Percentiles rank a stretch among this genome's conserved stretches.
phyloP scores from a whole-genome alignment of 2,888 invertebrate species.

The Sceliomorpha sp. region DNA sequence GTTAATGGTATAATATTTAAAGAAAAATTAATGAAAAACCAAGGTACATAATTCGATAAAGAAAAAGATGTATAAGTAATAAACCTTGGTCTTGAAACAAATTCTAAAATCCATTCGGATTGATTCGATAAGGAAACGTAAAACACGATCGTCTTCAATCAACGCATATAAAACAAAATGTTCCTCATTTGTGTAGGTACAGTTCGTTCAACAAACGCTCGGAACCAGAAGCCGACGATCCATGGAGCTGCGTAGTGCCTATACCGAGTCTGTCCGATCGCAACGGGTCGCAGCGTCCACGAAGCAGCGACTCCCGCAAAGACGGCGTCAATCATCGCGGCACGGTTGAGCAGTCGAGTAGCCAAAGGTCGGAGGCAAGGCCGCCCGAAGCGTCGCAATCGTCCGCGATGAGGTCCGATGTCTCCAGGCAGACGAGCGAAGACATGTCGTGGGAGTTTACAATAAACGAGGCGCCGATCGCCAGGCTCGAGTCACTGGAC shows the following conservation, averaged over 20 bases:
- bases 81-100: too few species aligned
- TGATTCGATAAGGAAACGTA: too few species aligned
- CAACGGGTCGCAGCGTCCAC: slow-evolving; percentile 63
- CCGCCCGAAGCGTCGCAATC: slow-evolving; percentile 36
- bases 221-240: slow-evolving; percentile 74
- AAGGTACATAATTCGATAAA: too few species aligned
- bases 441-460: slow-evolving; percentile 77
- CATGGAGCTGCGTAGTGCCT: slow-evolving; percentile 74
- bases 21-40: too few species aligned
- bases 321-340: slow-evolving; percentile 62
- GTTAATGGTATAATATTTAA: too few species aligned
- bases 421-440: slow-evolving; percentile 75
- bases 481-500: slow-evolving; percentile 85
- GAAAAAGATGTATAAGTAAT: too few species aligned
- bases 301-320: slow-evolving; percentile 70
- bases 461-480: slow-evolving; percentile 83
- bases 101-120: too few species aligned
- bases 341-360: slow-evolving; percentile 29
- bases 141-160: too few species aligned
- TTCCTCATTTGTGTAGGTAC: slow-evolving; percentile 65
- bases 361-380: slow-evolving; percentile 55
- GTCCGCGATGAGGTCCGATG: slow-evolving; percentile 59
- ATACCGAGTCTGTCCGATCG: slow-evolving; percentile 57
- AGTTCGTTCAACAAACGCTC: slow-evolving; percentile 77
- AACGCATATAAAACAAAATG: too few species aligned